Conservation (phyloP, 2,113 vertebrate species). For the Pseudopipra pipra region DNA sequence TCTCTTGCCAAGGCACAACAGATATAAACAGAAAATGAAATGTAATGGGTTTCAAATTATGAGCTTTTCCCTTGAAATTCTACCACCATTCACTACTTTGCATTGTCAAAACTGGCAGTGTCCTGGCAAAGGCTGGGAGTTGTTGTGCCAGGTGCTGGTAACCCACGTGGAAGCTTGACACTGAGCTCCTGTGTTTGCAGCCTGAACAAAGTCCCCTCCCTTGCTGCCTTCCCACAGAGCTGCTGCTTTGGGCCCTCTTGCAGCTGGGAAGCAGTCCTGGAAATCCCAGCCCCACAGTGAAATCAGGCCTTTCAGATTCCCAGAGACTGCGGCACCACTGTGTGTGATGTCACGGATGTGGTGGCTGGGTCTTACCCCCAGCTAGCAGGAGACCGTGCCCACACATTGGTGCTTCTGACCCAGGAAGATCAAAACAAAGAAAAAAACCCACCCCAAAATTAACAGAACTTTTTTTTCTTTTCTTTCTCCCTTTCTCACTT, state of each 20-base stretch:
- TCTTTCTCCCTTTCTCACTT: too few relatives aligned
- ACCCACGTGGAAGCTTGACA: background rate
- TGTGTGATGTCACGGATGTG: background rate
- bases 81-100: background rate
- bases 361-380: background rate
- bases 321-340: accelerated
- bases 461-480: background rate
- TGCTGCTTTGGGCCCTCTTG: background rate
- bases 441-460: background rate
- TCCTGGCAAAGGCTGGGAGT: background rate
- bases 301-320: accelerated
- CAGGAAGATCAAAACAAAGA: background rate
- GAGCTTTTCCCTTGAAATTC: background rate
- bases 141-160: background rate
- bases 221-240: accelerated
- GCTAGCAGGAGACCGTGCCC: background rate
- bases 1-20: background rate
- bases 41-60: background rate
- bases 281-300: background rate
- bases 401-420: accelerated
- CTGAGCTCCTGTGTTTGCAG: background rate
- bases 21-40: background rate
- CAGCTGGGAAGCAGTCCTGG: background rate
- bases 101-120: background rate
- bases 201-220: background rate